These are phyloP conservation scores for Brenthis daphne DNA, from an alignment of 2,888 invertebrate genomes.

Conservation along the genomic window DNA sequence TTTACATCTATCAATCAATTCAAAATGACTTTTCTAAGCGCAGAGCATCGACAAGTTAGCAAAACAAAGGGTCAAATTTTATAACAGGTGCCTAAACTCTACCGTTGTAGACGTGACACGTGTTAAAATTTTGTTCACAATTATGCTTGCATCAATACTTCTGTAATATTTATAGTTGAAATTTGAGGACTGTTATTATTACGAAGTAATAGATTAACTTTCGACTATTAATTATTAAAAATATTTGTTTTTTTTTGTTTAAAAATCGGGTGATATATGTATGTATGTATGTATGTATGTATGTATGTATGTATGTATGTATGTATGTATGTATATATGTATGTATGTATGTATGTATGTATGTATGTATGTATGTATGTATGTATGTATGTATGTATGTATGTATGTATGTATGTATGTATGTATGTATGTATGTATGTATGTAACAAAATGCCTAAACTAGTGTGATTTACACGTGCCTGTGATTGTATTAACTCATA, in stretches of 20 bases:
- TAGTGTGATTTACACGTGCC: conserved; percentile 41
- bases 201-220: conserved; percentile 9
- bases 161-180: conserved; percentile 14
- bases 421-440: too few species aligned
- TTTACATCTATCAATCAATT: conserved; percentile 24
- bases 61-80: conserved; percentile 53
- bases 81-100: conserved; percentile 26
- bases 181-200: conserved; percentile 12
- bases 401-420: too few species aligned
- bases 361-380: too few species aligned
- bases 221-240: neutral
- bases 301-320: too few species aligned
- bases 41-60: conserved; percentile 35
- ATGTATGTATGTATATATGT: too few species aligned
- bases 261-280: too few species aligned
- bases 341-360: too few species aligned
- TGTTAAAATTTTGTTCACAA: conserved; percentile 37
- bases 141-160: conserved; percentile 12
- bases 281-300: too few species aligned
- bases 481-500: conserved; percentile 31
- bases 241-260: too few species aligned
- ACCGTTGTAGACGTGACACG: conserved; percentile 39
- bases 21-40: conserved; percentile 22
- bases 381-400: too few species aligned
- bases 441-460: neutral